Evolutionary conservation across 2,113 vertebrate species (phyloP), one percentile per base, ranked within the genome.

Genomic region (Odontophorus gujanensis): DNA sequence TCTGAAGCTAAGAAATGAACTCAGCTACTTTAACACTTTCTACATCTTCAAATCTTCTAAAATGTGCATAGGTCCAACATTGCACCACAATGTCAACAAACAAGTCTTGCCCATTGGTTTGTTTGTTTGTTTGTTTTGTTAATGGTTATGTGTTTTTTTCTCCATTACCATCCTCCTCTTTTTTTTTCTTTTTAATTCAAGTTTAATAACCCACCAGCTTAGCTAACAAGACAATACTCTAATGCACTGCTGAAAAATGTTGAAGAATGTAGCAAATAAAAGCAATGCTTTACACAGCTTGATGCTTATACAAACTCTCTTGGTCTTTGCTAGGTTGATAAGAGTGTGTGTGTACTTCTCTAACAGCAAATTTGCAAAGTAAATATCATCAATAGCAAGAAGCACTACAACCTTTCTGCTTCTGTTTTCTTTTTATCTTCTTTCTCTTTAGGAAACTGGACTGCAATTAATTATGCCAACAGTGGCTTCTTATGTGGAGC

Each of bases 211-310:
- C 8, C 20, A 93, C 24, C 26, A 89, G 7, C 26, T 87, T 58
- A 69, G 42, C 45, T 87, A 89, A 85, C n/a, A 85, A 13, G 5
- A 75, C 43, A 42, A 26, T 82, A 36, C 38, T 71, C 42, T 77
- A 63, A 62, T 57, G 62, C 6, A 24, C 81, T 91, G 32, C 72
- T 90, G 76, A 55, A 67, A 85, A n/a, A 11, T 63, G 26, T 32
- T 74, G 65, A 91, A 45, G 18, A 76, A 6, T 80, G 21, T 74
- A 74, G 51, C n/a, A 91, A 79, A 32, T 90, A 77, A 91, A 85
- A 92, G 9, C 55, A 74, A 34, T 82, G 57, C 71, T 93, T 92
- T 90, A 83, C 68, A 59, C 57, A 90, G 65, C 42, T 88, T 88
- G 90, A 72, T 83, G 17, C 12, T 87, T 83, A 79, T 63, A 32